Conservation (phyloP, 1,140 invertebrate species). For the Sinonovacula constricta region DNA sequence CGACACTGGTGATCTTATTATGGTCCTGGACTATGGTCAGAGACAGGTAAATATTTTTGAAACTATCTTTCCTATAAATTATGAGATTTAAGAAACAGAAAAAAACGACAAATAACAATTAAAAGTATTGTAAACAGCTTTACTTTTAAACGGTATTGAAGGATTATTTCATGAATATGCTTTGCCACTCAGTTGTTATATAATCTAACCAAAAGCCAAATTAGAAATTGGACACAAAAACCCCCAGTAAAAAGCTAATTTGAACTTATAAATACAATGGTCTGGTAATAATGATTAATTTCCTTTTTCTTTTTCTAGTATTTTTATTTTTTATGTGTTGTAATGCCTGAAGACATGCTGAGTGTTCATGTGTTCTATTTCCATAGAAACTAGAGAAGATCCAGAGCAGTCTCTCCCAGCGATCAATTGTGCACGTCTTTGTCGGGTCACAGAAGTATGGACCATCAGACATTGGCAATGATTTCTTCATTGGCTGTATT, state of each 20-base stretch:
- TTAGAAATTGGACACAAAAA: not conserved
- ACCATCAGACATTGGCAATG: slow-evolving; percentile 50
- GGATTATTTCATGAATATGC: not conserved
- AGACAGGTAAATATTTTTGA: slow-evolving; percentile 54
- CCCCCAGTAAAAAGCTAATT: too few species aligned
- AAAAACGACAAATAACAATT: too few species aligned
- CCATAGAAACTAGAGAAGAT: slow-evolving; percentile 53
- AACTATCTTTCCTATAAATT: too few species aligned
- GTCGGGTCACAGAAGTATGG: slow-evolving; percentile 64
- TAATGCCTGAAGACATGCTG: too few species aligned
- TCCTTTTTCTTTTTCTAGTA: too few species aligned
- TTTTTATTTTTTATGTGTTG: too few species aligned
- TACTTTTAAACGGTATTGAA: not conserved
- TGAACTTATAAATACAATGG: too few species aligned
- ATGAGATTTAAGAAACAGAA: too few species aligned
- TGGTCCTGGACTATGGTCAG: slow-evolving; percentile 89
- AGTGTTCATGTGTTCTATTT: too few species aligned
- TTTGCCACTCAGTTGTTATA: not conserved
- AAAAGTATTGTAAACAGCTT: not conserved
- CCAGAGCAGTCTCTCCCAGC: slow-evolving; percentile 52
- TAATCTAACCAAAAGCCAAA: not conserved
- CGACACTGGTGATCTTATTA: slow-evolving; percentile 85
- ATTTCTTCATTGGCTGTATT: slow-evolving; percentile 71
- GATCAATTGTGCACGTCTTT: slow-evolving; percentile 61
- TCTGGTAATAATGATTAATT: too few species aligned